phyloP scores from a whole-genome alignment of 2,797 vertebrate species.

The Babyrousa celebensis region DNA sequence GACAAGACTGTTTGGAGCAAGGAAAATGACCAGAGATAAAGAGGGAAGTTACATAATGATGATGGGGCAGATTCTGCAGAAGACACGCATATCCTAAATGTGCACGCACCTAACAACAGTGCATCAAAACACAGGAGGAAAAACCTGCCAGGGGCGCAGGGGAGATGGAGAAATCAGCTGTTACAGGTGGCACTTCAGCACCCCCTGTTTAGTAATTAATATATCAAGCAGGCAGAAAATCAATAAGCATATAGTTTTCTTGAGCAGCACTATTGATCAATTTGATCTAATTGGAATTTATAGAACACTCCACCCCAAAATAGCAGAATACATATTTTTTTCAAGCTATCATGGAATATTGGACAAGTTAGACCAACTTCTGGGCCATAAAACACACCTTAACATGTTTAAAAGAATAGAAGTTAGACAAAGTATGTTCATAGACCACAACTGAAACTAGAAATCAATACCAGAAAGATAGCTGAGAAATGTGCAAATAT shows the following conservation, averaged over 20 bases:
- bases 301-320: not conserved
- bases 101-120: no score
- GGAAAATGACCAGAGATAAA: not conserved
- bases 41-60: accelerated
- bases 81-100: accelerated
- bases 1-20: not conserved
- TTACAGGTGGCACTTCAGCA: not conserved
- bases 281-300: not conserved
- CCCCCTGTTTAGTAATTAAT: not conserved
- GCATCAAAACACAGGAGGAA: not conserved
- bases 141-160: not conserved
- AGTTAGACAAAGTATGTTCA: not conserved
- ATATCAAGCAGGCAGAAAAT: not conserved
- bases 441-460: not conserved
- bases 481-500: not conserved
- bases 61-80: not conserved
- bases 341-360: not conserved
- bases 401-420: not conserved
- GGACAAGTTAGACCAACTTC: not conserved
- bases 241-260: not conserved
- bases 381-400: not conserved
- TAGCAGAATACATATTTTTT: not conserved
- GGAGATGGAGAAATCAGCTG: not conserved
- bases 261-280: not conserved
- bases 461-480: not conserved